Base-by-base conservation (phyloP, 92 coral and sea anemone genomes). In the Montipora capitata region DNA sequence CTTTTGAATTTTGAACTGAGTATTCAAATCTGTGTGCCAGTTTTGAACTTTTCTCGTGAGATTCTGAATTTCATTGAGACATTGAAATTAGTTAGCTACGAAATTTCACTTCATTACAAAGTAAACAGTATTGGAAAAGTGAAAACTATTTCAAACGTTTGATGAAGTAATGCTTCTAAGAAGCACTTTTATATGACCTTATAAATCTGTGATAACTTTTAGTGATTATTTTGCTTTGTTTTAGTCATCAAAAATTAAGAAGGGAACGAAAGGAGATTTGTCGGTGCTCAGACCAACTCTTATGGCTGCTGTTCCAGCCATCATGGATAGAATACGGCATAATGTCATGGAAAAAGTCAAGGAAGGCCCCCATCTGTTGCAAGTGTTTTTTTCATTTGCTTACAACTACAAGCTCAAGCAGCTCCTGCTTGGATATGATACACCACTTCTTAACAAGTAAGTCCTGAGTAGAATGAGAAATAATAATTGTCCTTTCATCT, bases 231-330 rank as follows among this genome's bases (percentile, higher is more conserved):
- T 52, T 14, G 9, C 10, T 17, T 40, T 66, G 15, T 10, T 72
- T 15, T 63, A 97, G 98, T 92, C 99, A 3, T 97, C 99, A 39
- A 97, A 97, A 85, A 94, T 97, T 85, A 97, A 97, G 91, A 97
- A 97, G 83, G 99, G 99, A 59, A 92, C 98, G 6, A 92, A 97
- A 83, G 99, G 99, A 62, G 99, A 97, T 76, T 76, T 97, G 69
- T 77, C 96, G 4, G 99, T 96, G 20, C 94, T 97, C 62, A 86
- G 93, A 45, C 99, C 99, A 15, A 94, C 99, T 27, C 76, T 97
- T 10, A 97, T 97, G 99, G 99, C 98, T 17, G 99, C 99, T 0
- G 99, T 97, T 1, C 99, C 99, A 40, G 98, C 89, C 15, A 95
- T 97, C 72, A 97, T 97, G 99, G 99, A 97, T 82, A 94, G 99